Conservation (phyloP, 1,140 invertebrate genomes). For the Dinoponera quadriceps region DNA sequence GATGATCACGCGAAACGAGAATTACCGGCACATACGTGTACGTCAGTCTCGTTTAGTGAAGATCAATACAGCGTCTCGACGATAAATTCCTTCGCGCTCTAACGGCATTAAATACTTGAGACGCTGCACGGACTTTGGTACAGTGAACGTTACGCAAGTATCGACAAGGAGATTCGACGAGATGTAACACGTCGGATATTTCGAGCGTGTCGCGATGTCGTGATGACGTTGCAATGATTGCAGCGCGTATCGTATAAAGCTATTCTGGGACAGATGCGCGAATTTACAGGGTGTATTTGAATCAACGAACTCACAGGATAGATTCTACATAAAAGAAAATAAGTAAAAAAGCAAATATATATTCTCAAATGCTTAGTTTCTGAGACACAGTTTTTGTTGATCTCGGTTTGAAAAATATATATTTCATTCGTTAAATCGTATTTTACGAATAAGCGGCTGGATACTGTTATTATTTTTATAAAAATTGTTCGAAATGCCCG, state of each 20-base stretch:
- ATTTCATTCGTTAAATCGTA: too few relatives aligned
- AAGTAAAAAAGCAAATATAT: too few relatives aligned
- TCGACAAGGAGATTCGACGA: constrained; percentile 31
- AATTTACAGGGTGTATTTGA: too few relatives aligned
- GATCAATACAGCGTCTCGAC: constrained; percentile 14
- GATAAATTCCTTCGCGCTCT: constrained; percentile 54
- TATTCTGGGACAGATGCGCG: not conserved
- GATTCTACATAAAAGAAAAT: too few relatives aligned
- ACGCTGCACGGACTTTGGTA: constrained; percentile 13
- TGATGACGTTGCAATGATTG: not conserved
- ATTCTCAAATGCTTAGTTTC: too few relatives aligned
- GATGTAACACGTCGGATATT: constrained; percentile 1
- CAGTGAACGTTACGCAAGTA: constrained; percentile 16
- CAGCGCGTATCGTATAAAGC: not conserved
- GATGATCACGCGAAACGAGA: constrained; percentile 46
- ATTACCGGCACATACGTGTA: constrained; percentile 33
- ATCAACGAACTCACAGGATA: too few relatives aligned
- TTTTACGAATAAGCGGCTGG: too few relatives aligned
- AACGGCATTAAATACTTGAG: constrained; percentile 59
- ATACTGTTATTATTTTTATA: too few relatives aligned
- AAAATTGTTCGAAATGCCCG: too few relatives aligned
- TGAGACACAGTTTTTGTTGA: too few relatives aligned
- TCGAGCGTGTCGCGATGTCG: not conserved
- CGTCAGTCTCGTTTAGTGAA: constrained; percentile 18
- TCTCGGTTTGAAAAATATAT: too few relatives aligned